Evolutionary conservation across 1,140 invertebrate genomes (phyloP).

Genomic region (Caenorhabditis elegans): DNA sequence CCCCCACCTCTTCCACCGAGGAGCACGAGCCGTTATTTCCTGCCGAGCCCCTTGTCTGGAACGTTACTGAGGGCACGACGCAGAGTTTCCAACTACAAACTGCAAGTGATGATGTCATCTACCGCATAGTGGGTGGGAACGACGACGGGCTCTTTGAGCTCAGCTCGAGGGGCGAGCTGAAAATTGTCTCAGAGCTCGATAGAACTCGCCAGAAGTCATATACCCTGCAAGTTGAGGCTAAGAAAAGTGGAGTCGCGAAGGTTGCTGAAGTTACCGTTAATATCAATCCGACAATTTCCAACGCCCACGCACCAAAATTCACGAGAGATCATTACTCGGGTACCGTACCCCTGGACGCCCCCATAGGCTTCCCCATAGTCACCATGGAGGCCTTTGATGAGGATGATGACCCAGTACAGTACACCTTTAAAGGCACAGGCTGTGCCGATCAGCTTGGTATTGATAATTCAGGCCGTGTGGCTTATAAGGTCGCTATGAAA

Average conservation of each 20-base stretch:
- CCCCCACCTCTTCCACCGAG: neutral
- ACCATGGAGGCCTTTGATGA: neutral
- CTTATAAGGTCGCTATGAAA: neutral
- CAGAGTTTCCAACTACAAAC: neutral
- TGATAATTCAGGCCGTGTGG: neutral
- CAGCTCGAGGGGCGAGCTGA: no score
- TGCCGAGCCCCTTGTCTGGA: conserved; percentile 2
- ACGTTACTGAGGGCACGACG: neutral
- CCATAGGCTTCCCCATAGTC: neutral
- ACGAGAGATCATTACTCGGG: neutral
- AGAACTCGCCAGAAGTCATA: neutral
- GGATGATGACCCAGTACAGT: neutral
- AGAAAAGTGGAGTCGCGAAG: neutral
- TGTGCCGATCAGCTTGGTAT: neutral
- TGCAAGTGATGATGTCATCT: neutral
- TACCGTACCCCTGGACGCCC: neutral
- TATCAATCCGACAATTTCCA: neutral
- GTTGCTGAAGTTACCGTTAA: neutral
- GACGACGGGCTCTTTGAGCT: neutral
- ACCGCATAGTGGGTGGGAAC: neutral
- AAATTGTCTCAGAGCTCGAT: neutral
- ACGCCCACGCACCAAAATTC: neutral
- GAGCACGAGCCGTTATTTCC: neutral
- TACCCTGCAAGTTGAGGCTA: neutral
- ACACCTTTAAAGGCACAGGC: neutral